These are phyloP conservation scores for Alouatta caraya DNA, from an alignment of 2,797 vertebrate species.

Conservation along the genomic window DNA sequence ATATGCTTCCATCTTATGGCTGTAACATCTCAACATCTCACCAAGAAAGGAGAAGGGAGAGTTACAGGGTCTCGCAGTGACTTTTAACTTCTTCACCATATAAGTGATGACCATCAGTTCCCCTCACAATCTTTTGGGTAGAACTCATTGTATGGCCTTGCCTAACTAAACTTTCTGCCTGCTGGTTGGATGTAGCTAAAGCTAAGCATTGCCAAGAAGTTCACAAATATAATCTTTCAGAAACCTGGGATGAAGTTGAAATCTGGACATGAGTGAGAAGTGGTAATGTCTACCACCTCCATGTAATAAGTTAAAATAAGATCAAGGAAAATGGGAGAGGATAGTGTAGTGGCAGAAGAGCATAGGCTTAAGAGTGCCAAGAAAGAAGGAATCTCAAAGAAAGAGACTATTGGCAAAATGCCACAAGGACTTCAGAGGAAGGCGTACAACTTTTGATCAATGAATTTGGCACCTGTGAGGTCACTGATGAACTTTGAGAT, in stretches of 20 bases:
- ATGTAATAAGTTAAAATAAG: neutral
- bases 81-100: neutral
- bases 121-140: neutral
- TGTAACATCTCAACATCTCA: neutral
- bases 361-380: neutral
- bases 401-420: neutral
- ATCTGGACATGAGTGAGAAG: neutral
- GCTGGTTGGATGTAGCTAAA: neutral
- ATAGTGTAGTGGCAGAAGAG: neutral
- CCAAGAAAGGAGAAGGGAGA: neutral
- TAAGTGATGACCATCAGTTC: neutral
- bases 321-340: neutral
- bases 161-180: neutral
- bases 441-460: neutral
- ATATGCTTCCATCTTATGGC: neutral
- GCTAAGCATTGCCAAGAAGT: neutral
- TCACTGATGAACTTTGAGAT: neutral
- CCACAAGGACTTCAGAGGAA: neutral
- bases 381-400: neutral
- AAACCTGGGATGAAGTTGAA: neutral
- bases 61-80: neutral
- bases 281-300: neutral
- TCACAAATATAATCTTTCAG: neutral
- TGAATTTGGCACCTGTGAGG: neutral
- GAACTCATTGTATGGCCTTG: neutral